Percentiles rank a stretch among this genome's conserved stretches.
Evolutionary conservation across 1,140 invertebrate genomes (phyloP).

Genomic region (Propsilocerus akamusi): DNA sequence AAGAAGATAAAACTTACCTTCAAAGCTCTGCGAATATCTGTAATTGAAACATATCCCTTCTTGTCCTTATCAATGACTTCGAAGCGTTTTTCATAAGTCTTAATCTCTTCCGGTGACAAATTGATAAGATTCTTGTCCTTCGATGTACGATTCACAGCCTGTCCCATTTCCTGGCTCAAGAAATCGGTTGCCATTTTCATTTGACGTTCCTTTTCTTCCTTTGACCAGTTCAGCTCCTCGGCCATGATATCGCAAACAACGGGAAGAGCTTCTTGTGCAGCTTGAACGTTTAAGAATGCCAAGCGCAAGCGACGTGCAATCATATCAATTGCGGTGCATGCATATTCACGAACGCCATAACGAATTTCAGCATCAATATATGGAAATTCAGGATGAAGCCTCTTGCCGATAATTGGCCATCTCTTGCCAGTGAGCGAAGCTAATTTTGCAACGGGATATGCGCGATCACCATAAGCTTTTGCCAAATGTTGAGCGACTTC

Average conservation of each 20-base stretch:
- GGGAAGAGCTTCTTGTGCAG: constrained; percentile 87
- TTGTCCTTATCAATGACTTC: constrained; percentile 85
- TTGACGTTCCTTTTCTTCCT: constrained; percentile 60
- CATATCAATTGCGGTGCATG: constrained; percentile 90
- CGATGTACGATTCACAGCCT: constrained; percentile 75
- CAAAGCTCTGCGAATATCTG: constrained; percentile 84
- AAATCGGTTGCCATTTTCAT: constrained; percentile 63
- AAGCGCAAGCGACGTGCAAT: constrained; percentile 82
- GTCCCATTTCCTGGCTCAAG: constrained; percentile 90
- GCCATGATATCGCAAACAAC: constrained; percentile 89
- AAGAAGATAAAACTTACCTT: constrained; percentile 46
- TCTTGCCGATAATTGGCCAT: constrained; percentile 91
- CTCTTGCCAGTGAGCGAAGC: constrained; percentile 87
- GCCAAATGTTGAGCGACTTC: constrained; percentile 88
- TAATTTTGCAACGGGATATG: constrained; percentile 93
- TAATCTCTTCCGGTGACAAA: constrained; percentile 86
- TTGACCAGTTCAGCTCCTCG: constrained; percentile 86
- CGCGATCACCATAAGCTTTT: constrained; percentile 92
- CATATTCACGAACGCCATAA: constrained; percentile 92
- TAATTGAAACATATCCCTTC: constrained; percentile 96
- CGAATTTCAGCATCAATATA: constrained; percentile 96
- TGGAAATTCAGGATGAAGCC: constrained; percentile 93
- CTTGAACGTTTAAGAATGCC: constrained; percentile 92
- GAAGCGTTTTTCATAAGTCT: constrained; percentile 87
- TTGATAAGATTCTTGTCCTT: constrained; percentile 82